Conservation (phyloP, 2,888 invertebrate species). For the Graphium colonna region DNA sequence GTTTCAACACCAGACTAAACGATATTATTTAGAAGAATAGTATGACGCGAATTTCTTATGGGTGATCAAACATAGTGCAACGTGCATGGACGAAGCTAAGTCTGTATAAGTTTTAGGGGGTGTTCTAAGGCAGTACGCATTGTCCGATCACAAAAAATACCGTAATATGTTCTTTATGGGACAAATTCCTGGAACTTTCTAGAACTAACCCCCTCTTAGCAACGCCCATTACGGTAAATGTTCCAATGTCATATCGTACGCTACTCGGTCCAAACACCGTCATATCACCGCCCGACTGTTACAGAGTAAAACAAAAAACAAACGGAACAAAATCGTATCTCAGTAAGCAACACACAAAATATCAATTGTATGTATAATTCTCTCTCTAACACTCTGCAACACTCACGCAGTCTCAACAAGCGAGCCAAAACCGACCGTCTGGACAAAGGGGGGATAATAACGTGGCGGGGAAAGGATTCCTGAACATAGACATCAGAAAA, state of each 20-base stretch:
- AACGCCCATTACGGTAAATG: conserved; percentile 3
- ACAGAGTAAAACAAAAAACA: conserved; percentile 4
- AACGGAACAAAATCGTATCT: neutral
- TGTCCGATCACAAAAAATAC: too few species aligned
- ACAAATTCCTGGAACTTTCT: neutral
- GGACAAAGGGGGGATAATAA: conserved; percentile 28
- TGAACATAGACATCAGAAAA: too few species aligned
- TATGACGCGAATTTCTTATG: conserved; percentile 10
- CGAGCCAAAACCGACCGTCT: conserved; percentile 42
- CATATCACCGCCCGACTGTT: conserved; percentile 14
- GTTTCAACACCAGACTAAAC: neutral
- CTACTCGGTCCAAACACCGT: conserved; percentile 10
- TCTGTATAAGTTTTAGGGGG: conserved; percentile 5
- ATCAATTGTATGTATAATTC: conserved; percentile 1
- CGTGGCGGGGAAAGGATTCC: conserved; percentile 30
- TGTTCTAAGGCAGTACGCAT: neutral
- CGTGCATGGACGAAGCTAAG: conserved; percentile 9
- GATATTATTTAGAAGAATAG: neutral
- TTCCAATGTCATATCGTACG: conserved; percentile 10
- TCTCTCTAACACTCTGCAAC: conserved; percentile 6
- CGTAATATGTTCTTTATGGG: neutral
- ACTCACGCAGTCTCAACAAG: conserved; percentile 23
- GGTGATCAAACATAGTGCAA: conserved; percentile 4
- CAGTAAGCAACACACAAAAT: conserved; percentile 11
- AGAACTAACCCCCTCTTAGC: conserved; percentile 6